Evolutionary conservation across 2,113 vertebrate genomes (phyloP).

Genomic region (Oreotragus oreotragus): DNA sequence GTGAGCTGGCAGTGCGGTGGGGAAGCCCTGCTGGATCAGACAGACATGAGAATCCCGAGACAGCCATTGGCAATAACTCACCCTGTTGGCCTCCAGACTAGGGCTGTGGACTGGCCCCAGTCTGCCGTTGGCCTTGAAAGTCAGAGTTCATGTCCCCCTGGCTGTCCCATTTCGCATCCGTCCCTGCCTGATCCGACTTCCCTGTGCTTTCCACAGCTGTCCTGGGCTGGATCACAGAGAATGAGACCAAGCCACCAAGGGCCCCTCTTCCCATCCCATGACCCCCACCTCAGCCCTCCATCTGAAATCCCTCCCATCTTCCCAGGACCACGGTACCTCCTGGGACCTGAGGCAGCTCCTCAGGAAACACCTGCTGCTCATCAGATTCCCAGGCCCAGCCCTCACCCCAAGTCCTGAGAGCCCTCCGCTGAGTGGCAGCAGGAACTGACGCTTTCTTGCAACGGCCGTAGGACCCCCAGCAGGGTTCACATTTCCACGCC

Average conservation of each 20-base stretch:
- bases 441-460: not conserved
- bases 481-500: slow-evolving; percentile 21
- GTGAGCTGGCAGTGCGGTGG: not conserved
- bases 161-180: not conserved
- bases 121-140: not conserved
- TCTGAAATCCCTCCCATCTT: not conserved
- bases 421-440: slow-evolving; percentile 64
- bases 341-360: not conserved
- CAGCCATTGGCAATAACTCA: not conserved
- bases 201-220: not conserved
- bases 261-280: not conserved
- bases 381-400: not conserved
- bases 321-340: not conserved
- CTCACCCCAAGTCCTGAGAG: not conserved
- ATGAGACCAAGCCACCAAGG: not conserved
- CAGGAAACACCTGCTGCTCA: not conserved
- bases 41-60: not conserved
- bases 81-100: not conserved
- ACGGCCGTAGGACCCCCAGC: slow-evolving; percentile 4
- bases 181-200: not conserved
- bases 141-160: not conserved
- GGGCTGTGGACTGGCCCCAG: not conserved
- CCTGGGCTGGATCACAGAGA: not conserved
- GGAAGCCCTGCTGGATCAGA: not conserved
- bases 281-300: not conserved